A percentile compares a stretch with the other conserved stretches of the same genome.
phyloP scores from a whole-genome alignment of 37 sponge, comb jelly and placozoan species.

The Aplysina aerophoba region DNA sequence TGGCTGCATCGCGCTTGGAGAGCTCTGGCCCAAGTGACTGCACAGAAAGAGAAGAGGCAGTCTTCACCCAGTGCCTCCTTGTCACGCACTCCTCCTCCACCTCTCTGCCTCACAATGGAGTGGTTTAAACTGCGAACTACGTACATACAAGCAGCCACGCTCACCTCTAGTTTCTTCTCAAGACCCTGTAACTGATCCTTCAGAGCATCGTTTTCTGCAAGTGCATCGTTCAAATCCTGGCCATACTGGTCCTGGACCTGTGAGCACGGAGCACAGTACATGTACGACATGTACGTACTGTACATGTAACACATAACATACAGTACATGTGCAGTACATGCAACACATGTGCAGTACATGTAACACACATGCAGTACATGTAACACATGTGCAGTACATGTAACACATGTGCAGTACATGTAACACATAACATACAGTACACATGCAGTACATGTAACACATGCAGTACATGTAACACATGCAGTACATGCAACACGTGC shows the following conservation, averaged over 20 bases:
- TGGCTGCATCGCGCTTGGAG: background rate
- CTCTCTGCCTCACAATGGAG: background rate
- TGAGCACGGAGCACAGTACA: too few relatives aligned
- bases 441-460: too few relatives aligned
- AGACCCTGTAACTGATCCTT: constrained; percentile 49
- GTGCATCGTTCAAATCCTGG: constrained; percentile 38
- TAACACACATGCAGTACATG: background rate
- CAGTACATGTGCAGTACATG: background rate
- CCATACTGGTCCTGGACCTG: constrained; percentile 13
- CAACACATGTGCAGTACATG: background rate
- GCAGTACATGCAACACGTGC: too few relatives aligned
- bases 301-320: too few relatives aligned
- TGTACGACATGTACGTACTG: background rate
- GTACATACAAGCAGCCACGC: background rate
- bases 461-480: too few relatives aligned
- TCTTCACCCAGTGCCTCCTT: background rate
- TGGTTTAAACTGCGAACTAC: background rate
- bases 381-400: too few relatives aligned
- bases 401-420: too few relatives aligned
- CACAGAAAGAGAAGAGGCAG: background rate
- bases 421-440: too few relatives aligned
- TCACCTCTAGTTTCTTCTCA: constrained; percentile 43
- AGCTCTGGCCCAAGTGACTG: background rate
- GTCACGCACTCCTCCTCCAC: constrained; percentile 16
- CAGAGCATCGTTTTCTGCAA: constrained; percentile 63